phyloP scores from a whole-genome alignment of 2,113 vertebrate species.

The Lophura nycthemera region DNA sequence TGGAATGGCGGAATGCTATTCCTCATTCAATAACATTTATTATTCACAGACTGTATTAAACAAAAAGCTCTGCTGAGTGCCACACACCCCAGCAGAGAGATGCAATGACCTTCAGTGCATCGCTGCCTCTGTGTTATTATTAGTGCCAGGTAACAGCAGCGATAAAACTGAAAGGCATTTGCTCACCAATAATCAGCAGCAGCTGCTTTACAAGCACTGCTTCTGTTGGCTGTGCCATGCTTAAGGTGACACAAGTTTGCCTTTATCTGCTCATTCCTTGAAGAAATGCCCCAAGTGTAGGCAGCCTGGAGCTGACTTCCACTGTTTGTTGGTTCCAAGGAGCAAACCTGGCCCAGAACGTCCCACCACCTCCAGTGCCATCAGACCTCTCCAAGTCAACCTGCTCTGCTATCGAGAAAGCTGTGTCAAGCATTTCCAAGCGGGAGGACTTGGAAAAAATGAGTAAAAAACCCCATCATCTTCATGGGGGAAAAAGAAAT shows the following conservation, averaged over 20 bases:
- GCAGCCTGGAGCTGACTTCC: neutral
- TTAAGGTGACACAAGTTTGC: neutral
- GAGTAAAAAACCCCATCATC: neutral
- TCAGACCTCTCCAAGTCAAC: neutral
- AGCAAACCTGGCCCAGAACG: neutral
- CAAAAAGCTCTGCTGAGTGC: neutral
- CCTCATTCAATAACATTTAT: neutral
- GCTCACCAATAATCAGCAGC: conserved; percentile 55
- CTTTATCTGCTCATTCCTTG: neutral
- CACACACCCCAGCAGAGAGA: neutral
- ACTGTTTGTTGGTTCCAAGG: neutral
- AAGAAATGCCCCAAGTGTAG: neutral
- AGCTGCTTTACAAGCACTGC: conserved; percentile 27
- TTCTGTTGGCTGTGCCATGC: neutral
- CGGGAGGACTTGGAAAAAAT: neutral
- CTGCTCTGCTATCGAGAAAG: neutral
- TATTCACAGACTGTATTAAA: neutral
- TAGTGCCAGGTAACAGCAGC: conserved; percentile 82
- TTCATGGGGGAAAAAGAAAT: neutral
- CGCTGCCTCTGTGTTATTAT: conserved; percentile 79
- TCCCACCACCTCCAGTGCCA: fast-evolving
- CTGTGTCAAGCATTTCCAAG: neutral
- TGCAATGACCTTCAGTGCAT: conserved; percentile 87
- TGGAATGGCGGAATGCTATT: neutral
- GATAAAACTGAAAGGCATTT: conserved; percentile 66